Base-by-base conservation (phyloP, 2,113 vertebrate species). In the Gopherus flavomarginatus region DNA sequence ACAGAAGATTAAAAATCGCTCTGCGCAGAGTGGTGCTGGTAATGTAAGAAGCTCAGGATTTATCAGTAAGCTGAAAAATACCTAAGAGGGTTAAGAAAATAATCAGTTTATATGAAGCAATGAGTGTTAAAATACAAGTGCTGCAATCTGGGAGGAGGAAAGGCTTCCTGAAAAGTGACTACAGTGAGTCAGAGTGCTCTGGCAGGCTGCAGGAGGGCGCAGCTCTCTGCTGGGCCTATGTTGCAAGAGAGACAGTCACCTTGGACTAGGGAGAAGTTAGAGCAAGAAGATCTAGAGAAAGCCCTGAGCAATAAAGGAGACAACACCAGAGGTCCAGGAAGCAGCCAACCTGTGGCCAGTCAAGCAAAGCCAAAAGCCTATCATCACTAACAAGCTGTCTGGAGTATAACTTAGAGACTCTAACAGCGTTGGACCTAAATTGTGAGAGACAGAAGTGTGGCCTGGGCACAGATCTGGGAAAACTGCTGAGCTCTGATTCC, bases 91-190 rank as follows among this genome's bases (percentile, higher is more conserved):
- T 89, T 89, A 96, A 92, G 69, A 89, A 87, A 57, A 90, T 1
- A 80, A 69, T n/a, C 80, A 81, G 17, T 94, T 95, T 65, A 94
- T 87, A 92, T 62, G 86, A 93, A 90, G 54, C 11, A 26, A 57
- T 69, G 49, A 85, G 78, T 86, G 93, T 59, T 17, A 77, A 17
- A 49, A 81, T 38, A 86, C 83, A 92, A 49, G 87, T 42, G 94
- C 38, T 44, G 86, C 14, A 86, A 72, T 42, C 83, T 78, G 26
- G 35, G 56, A 91, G 65, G 77, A 38, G 12, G 29, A 89, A 95
- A 86, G 47, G 26, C 86, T 93, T 93, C 54, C 31, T 42, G 72
- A 44, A 21, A 77, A 44, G 72, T 44, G 24, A 44, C 24, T 56
- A 75, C 87, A 0, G 0, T 29, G 22, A 44, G 47, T 94, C 26